Evolutionary conservation across 2,797 vertebrate species (phyloP).

Genomic region (Typhlichthys eigenmanni): DNA sequence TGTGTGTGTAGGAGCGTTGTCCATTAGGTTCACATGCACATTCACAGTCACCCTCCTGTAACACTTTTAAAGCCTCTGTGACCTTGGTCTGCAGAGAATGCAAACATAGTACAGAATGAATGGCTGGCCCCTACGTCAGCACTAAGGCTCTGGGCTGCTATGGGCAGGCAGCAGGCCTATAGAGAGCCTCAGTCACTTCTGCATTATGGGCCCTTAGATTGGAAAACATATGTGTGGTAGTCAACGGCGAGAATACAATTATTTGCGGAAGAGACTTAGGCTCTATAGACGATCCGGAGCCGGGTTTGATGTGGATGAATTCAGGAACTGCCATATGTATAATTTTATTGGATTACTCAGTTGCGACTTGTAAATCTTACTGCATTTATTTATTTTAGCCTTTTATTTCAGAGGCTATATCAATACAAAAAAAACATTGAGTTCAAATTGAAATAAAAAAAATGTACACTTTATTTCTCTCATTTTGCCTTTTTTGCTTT

Average conservation of each 20-base stretch:
- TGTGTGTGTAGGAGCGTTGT: constrained; percentile 28
- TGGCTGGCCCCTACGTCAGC: constrained; percentile 61
- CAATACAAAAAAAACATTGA: no score
- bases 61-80: constrained; percentile 46
- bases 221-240: no score
- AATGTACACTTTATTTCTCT: no score
- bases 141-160: constrained; percentile 32
- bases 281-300: constrained; percentile 56
- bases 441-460: no score
- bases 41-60: constrained; percentile 20
- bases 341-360: constrained; percentile 11
- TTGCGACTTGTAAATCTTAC: neutral
- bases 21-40: constrained; percentile 32
- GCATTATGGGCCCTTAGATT: no score
- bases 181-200: no score
- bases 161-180: constrained; percentile 57
- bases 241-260: no score
- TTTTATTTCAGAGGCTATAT: no score
- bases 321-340: constrained; percentile 6
- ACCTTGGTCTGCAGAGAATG: constrained; percentile 72
- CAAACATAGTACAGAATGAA: constrained; percentile 66
- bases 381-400: neutral
- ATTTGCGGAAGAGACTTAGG: no score
- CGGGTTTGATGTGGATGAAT: constrained; percentile 60
- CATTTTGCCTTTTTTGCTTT: no score